Evolutionary conservation across 2,888 invertebrate species (phyloP), one percentile per base, ranked within the genome.

Genomic region (Agrotis segetum): DNA sequence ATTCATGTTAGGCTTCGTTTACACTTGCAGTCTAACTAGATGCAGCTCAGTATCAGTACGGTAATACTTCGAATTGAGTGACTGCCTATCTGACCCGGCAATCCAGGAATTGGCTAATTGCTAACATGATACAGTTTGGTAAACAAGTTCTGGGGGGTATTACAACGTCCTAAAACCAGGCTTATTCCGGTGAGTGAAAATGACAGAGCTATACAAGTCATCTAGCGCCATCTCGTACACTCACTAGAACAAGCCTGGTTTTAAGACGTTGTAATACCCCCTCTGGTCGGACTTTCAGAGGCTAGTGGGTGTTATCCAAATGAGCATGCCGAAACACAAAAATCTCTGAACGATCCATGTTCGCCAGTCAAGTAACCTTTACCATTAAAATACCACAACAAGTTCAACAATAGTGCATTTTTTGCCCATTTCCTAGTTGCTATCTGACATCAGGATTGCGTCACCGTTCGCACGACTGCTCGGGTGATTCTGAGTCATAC

Each of bases 401-500:
- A 74, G 76, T 71, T 72, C 73, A 71, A 82, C 84, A 82, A 85
- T 85, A 79, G 77, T 84, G 77, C 79, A 80, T 67, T 84, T 85
- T 85, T 84, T 85, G 74, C 66, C 61, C 55, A 75, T 84, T 84
- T 77, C 78, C 77, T 71, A 73, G 70, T 83, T 63, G 73, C 49
- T 74, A 77, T 77, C 78, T 86, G 86, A 85, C 82, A 83, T 86
- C 85, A 85, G 67, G 49, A 73, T 87, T 84, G 71, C 87, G 87
- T 86, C 82, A 87, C 47, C 68, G 72, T 69, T 79, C 80, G 80
- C 80, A 79, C 78, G 75, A 40, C 47, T 68, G 68, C 66, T 77
- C 73, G 56, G 60, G 74, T 81, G 76, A 77, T 64, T 73, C 72
- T 82, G 74, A 78, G 67, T 76, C 72, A 82, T 60, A 9, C 29